Evolutionary conservation across 2,113 vertebrate genomes (phyloP).

Genomic region (Microcebus ravelobensis): DNA sequence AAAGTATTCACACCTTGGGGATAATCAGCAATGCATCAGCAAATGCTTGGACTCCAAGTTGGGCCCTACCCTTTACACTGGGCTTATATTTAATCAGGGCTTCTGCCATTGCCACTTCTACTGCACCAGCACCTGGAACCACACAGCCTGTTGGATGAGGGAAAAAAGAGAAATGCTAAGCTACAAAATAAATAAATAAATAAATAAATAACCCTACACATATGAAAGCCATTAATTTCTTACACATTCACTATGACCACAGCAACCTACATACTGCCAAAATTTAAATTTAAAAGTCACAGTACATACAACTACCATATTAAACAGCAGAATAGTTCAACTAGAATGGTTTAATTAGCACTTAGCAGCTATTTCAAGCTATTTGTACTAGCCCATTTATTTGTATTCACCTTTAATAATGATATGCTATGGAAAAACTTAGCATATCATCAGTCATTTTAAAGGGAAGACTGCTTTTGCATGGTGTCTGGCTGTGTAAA

Average conservation of each 20-base stretch:
- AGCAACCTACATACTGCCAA: neutral
- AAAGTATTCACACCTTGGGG: constrained; percentile 90
- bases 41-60: constrained; percentile 97
- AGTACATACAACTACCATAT: neutral
- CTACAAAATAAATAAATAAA: neutral
- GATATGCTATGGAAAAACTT: neutral
- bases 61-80: constrained; percentile 93
- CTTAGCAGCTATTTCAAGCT: neutral
- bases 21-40: constrained; percentile 96
- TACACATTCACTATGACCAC: neutral
- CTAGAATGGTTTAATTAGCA: neutral
- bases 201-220: neutral
- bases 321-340: neutral
- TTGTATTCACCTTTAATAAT: constrained; percentile 46
- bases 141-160: constrained; percentile 88
- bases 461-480: constrained; percentile 43
- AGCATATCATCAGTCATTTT: constrained; percentile 46
- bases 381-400: neutral
- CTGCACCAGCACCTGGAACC: constrained; percentile 92
- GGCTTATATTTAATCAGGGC: constrained; percentile 94
- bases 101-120: constrained; percentile 95
- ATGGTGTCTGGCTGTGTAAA: constrained; percentile 56
- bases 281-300: neutral
- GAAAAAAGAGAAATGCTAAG: neutral
- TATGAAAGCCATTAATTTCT: neutral